Evolutionary conservation across 2,113 vertebrate species (phyloP), one percentile per base, ranked within the genome.

Genomic region (Euleptes europaea): DNA sequence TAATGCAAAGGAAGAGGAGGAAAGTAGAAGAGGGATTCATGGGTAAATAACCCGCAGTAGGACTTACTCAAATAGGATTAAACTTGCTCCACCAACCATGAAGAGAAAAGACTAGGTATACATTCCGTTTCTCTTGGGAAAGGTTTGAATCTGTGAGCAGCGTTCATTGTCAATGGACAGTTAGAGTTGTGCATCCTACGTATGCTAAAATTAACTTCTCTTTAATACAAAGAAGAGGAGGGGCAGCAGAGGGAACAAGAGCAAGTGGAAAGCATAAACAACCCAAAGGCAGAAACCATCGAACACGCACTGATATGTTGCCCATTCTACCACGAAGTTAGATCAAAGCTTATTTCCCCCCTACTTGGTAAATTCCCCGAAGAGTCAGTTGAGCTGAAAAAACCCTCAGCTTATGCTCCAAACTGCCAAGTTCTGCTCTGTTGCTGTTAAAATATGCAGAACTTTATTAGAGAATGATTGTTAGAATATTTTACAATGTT

Each of bases 41-140:
- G 86, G 89, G 79, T 76, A 85, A 73, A 79, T 91, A 83, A 83
- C 84, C 88, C 91, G 77, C 47, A 78, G 38, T 63, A 91, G 42
- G 80, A 78, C 74, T 89, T 92, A 28, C 79, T 80, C 71, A 91
- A 90, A 92, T 83, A 85, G 75, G 86, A 93, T 93, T 94, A 91
- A 88, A 89, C 73, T 78, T 92, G 80, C 95, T 94, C 80, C 80
- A 86, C 92, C 89, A 91, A 77, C 86, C 82, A 81, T 49, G 86
- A 90, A 67, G 72, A 79, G 83, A 86, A 92, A 88, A 94, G 89
- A 87, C 84, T 75, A 66, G 66, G 57, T 89, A 63, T 91, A 85
- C 84, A 91, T 90, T 94, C 86, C 85, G 75, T 86, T 92, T 94
- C 86, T 93, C 85, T 93, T 86, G 90, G 28, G 93, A 89, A 90